Evolutionary conservation across 2,113 vertebrate species (phyloP).

Genomic region (Arizona elegans): DNA sequence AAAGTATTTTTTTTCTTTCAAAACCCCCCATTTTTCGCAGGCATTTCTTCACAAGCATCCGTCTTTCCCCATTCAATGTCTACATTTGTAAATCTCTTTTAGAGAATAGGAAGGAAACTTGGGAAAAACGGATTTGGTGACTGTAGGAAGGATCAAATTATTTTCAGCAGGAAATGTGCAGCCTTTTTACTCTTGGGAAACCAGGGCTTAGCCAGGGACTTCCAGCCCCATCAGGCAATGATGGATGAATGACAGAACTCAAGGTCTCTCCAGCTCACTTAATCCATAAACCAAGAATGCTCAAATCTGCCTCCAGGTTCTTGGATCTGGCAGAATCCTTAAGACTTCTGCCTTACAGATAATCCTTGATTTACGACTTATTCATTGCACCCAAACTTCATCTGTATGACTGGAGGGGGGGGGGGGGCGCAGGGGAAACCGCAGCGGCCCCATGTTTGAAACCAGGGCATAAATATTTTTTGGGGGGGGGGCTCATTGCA

Average conservation of each 20-base stretch:
- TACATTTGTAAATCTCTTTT: neutral
- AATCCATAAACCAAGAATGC: neutral
- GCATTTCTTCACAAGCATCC: neutral
- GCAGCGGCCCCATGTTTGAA: too few species aligned
- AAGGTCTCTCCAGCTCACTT: neutral
- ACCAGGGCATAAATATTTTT: too few species aligned
- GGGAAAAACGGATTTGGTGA: too few species aligned
- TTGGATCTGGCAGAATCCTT: neutral
- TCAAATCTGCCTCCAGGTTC: neutral
- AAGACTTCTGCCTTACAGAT: neutral
- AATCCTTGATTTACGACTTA: too few species aligned
- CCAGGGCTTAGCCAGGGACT: neutral
- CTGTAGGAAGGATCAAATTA: neutral
- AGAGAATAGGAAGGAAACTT: neutral
- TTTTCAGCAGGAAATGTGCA: neutral
- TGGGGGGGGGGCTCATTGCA: too few species aligned
- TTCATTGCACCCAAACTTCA: too few species aligned
- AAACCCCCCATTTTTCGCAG: neutral
- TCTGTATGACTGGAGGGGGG: too few species aligned
- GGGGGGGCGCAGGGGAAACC: too few species aligned
- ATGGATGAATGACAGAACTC: neutral
- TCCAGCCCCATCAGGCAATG: neutral
- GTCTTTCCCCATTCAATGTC: neutral
- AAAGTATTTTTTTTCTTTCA: neutral
- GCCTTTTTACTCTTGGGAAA: neutral